phyloP scores from a whole-genome alignment of 1,140 invertebrate species.

The Eupeodes corollae region DNA sequence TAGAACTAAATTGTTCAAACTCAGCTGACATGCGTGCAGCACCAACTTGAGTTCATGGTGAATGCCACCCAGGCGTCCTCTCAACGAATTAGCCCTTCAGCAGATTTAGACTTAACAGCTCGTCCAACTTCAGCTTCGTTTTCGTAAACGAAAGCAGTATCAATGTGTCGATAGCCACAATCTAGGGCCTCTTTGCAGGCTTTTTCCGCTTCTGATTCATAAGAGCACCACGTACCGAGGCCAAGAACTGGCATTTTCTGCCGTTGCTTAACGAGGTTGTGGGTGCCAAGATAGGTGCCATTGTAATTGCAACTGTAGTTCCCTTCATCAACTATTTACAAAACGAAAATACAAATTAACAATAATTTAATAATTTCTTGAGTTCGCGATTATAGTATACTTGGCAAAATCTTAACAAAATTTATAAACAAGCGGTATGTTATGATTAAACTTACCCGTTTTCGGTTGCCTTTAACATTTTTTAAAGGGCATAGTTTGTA shows the following conservation, averaged over 20 bases:
- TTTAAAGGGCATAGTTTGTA: too few relatives aligned
- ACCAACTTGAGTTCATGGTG: constrained; percentile 32
- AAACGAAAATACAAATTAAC: too few relatives aligned
- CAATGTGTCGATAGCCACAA: constrained; percentile 60
- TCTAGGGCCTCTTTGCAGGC: constrained; percentile 55
- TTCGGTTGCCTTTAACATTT: too few relatives aligned
- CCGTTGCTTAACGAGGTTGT: constrained; percentile 48
- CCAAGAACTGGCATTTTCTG: constrained; percentile 53
- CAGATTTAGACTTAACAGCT: constrained; percentile 54
- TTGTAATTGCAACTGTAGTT: too few relatives aligned
- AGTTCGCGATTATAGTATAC: too few relatives aligned
- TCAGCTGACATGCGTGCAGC: constrained; percentile 37
- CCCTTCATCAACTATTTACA: too few relatives aligned
- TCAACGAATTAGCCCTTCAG: constrained; percentile 50
- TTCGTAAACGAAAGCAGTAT: constrained; percentile 66
- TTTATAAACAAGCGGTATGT: too few relatives aligned
- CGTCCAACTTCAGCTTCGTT: constrained; percentile 62
- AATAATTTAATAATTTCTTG: too few relatives aligned
- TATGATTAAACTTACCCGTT: too few relatives aligned
- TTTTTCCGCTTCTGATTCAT: constrained; percentile 45
- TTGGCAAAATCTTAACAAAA: too few relatives aligned
- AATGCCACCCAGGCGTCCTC: constrained; percentile 50
- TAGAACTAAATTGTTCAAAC: constrained; percentile 51
- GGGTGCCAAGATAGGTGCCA: constrained; percentile 34
- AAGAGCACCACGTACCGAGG: constrained; percentile 63